Evolutionary conservation across 2,888 invertebrate species (phyloP).

Genomic region (Acheta domesticus): DNA sequence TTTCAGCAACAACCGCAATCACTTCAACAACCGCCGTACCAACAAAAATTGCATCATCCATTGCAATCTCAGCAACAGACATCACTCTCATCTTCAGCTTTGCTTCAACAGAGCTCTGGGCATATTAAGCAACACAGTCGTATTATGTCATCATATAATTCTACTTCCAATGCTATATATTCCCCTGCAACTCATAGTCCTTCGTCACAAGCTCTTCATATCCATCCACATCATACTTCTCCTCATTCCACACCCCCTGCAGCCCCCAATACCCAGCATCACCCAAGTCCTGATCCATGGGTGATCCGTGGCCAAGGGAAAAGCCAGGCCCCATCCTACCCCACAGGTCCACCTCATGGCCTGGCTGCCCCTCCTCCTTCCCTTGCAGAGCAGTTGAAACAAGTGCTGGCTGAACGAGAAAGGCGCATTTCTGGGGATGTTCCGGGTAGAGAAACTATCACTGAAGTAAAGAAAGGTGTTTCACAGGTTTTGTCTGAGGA

Average conservation of each 20-base stretch:
- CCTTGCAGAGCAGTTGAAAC: slow-evolving; percentile 81
- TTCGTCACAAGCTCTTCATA: neutral
- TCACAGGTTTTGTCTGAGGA: slow-evolving; percentile 77
- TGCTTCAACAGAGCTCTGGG: neutral
- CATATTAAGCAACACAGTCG: neutral
- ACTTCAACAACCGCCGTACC: slow-evolving; percentile 43
- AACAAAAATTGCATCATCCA: slow-evolving; percentile 28
- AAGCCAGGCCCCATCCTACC: neutral
- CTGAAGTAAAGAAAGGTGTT: slow-evolving; percentile 57
- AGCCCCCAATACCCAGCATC: neutral
- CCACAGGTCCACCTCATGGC: slow-evolving; percentile 40
- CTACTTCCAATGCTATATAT: slow-evolving; percentile 22
- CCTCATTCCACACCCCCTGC: neutral
- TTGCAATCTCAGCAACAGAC: neutral
- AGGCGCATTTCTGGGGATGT: slow-evolving; percentile 55
- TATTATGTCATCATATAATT: neutral
- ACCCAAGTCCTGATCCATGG: neutral
- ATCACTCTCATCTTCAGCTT: neutral
- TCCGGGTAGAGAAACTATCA: slow-evolving; percentile 42
- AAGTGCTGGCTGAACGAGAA: slow-evolving; percentile 81
- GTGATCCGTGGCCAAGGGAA: neutral
- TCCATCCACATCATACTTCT: neutral
- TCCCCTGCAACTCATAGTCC: neutral
- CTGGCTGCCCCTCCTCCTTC: slow-evolving; percentile 69
- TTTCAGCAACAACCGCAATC: slow-evolving; percentile 38